These are phyloP conservation scores for Drosophila siamana DNA, from an alignment of 2,888 invertebrate genomes.

Conservation along the genomic window DNA sequence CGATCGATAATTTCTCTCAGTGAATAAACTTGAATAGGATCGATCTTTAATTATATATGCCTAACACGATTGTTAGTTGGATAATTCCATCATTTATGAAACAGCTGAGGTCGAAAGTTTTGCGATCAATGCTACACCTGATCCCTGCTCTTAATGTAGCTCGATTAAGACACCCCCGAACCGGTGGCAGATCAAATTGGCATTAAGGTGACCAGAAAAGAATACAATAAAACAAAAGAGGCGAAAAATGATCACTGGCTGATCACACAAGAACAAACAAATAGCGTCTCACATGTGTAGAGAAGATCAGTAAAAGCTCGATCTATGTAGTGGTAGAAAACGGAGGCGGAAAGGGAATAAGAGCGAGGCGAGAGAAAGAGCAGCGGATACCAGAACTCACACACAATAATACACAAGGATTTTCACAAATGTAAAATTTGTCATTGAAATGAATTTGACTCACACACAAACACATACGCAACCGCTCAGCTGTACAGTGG, in stretches of 20 bases:
- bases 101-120: neutral
- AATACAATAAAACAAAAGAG: slow-evolving; percentile 71
- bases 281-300: slow-evolving; percentile 35
- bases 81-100: neutral
- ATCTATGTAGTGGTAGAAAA: neutral
- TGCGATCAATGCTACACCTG: slow-evolving; percentile 12
- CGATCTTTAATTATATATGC: neutral
- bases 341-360: slow-evolving; percentile 12
- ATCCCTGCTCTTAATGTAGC: slow-evolving; percentile 15
- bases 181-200: slow-evolving; percentile 75
- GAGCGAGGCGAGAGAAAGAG: slow-evolving; percentile 2
- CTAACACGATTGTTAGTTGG: neutral
- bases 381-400: slow-evolving; percentile 40
- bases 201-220: slow-evolving; percentile 77
- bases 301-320: slow-evolving; percentile 55
- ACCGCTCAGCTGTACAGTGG: neutral
- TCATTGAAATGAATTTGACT: slow-evolving; percentile 75
- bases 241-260: slow-evolving; percentile 75
- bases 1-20: slow-evolving; percentile 14
- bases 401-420: slow-evolving; percentile 57
- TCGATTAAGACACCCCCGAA: slow-evolving; percentile 39
- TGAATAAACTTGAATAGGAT: neutral
- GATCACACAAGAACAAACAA: slow-evolving; percentile 22
- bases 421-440: slow-evolving; percentile 68
- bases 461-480: slow-evolving; percentile 27